Conservation (phyloP, 2,888 invertebrate genomes). For the Pollenia amentaria region DNA sequence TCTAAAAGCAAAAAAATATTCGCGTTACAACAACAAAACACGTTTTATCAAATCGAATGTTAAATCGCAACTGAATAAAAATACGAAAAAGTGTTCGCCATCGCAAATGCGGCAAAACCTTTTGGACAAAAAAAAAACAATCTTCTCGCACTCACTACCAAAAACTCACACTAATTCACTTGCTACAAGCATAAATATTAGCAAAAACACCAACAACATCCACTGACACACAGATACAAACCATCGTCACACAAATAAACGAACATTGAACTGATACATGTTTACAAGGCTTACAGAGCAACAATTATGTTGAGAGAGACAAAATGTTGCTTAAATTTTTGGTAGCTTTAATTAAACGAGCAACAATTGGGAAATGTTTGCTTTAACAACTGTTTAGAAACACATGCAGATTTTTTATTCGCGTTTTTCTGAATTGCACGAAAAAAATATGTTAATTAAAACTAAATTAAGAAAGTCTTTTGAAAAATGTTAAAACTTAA, state of each 20-base stretch:
- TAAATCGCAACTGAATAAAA: slow-evolving; percentile 76
- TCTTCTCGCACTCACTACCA: slow-evolving; percentile 62
- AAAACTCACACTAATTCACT: slow-evolving; percentile 33
- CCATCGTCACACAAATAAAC: too few species aligned
- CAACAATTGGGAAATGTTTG: too few species aligned
- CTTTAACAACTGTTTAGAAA: too few species aligned
- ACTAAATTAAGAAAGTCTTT: too few species aligned
- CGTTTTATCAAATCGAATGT: slow-evolving; percentile 75
- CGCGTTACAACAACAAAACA: slow-evolving; percentile 61
- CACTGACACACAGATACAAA: slow-evolving; percentile 19
- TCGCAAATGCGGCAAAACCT: slow-evolving; percentile 61
- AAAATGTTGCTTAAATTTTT: not conserved
- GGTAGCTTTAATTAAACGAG: too few species aligned
- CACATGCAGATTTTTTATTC: too few species aligned
- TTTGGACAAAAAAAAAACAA: slow-evolving; percentile 53
- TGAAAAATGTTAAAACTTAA: too few species aligned
- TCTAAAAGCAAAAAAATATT: slow-evolving; percentile 42
- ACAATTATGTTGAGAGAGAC: not conserved
- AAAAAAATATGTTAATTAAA: too few species aligned
- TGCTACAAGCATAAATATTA: slow-evolving; percentile 39
- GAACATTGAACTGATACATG: not conserved
- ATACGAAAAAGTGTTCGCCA: slow-evolving; percentile 59
- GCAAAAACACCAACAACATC: slow-evolving; percentile 47
- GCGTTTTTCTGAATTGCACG: too few species aligned
- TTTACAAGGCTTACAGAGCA: not conserved